These are phyloP conservation scores for Castor canadensis DNA, from an alignment of 2,113 vertebrate genomes.

Conservation along the genomic window DNA sequence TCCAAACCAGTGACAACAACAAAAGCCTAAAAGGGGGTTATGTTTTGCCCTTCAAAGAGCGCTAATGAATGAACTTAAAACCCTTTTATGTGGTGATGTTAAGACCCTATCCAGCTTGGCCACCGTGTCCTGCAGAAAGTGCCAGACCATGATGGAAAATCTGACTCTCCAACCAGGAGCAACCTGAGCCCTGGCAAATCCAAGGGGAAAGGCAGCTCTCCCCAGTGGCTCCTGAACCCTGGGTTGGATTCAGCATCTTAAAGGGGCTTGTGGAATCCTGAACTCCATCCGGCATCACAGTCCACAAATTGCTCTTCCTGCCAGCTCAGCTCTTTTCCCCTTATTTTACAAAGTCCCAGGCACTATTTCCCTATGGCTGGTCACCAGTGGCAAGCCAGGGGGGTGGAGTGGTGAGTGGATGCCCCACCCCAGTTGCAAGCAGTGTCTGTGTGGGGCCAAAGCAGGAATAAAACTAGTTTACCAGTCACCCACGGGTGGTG, in stretches of 20 bases:
- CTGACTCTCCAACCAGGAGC: background rate
- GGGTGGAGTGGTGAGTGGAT: background rate
- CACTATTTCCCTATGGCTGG: background rate
- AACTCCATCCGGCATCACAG: background rate
- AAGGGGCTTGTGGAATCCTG: background rate
- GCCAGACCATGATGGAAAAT: conserved; percentile 31
- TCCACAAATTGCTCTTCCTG: background rate
- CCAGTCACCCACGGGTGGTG: background rate
- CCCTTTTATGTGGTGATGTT: background rate
- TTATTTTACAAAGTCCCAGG: background rate
- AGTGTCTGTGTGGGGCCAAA: background rate
- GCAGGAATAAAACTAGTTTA: fast-evolving
- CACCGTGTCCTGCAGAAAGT: background rate
- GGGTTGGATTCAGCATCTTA: background rate
- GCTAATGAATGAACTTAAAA: background rate
- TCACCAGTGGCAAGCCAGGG: background rate
- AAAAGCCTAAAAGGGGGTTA: background rate
- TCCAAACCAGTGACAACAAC: background rate
- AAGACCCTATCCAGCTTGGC: background rate
- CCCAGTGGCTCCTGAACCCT: background rate
- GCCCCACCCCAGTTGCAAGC: background rate
- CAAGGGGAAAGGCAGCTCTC: background rate
- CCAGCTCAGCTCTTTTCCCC: background rate
- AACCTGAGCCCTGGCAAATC: background rate
- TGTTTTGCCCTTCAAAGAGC: background rate